A percentile compares a stretch with the other conserved stretches of the same genome.
Conservation (phyloP, 1,140 invertebrate species). For the Brachionus plicatilis region DNA sequence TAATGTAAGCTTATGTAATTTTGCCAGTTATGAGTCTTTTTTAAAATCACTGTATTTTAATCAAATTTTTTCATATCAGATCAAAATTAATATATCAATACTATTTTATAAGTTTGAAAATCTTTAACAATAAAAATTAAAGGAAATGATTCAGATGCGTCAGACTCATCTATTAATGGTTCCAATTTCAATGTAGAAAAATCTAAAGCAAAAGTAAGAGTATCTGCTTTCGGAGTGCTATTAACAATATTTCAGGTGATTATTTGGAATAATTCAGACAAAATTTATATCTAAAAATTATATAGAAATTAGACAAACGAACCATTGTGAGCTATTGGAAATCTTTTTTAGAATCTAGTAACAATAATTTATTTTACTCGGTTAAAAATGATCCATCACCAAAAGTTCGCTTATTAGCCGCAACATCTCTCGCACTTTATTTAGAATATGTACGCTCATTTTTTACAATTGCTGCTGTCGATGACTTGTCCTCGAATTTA, state of each 20-base stretch:
- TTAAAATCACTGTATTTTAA: too few species aligned
- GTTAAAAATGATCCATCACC: slow-evolving; percentile 37
- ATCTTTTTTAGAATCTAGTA: background rate
- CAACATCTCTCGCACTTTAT: background rate
- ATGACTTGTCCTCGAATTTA: background rate
- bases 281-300: background rate
- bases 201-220: slow-evolving; percentile 37
- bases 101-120: background rate
- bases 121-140: background rate
- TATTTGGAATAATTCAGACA: background rate
- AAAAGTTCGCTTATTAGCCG: slow-evolving; percentile 15
- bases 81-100: too few species aligned
- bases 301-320: slow-evolving; percentile 9
- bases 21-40: too few species aligned
- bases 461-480: slow-evolving; percentile 22
- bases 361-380: background rate
- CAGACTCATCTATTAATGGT: background rate
- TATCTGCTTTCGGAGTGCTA: slow-evolving; percentile 13
- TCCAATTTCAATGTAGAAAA: slow-evolving; percentile 3
- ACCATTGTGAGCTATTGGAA: slow-evolving; percentile 38
- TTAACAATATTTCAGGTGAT: slow-evolving; percentile 30
- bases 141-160: slow-evolving; percentile 11
- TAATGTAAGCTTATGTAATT: too few species aligned
- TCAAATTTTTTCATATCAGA: too few species aligned
- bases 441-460: background rate